Evolutionary conservation across 2,113 vertebrate species (phyloP), one percentile per base, ranked within the genome.

Genomic region (Theropithecus gelada): DNA sequence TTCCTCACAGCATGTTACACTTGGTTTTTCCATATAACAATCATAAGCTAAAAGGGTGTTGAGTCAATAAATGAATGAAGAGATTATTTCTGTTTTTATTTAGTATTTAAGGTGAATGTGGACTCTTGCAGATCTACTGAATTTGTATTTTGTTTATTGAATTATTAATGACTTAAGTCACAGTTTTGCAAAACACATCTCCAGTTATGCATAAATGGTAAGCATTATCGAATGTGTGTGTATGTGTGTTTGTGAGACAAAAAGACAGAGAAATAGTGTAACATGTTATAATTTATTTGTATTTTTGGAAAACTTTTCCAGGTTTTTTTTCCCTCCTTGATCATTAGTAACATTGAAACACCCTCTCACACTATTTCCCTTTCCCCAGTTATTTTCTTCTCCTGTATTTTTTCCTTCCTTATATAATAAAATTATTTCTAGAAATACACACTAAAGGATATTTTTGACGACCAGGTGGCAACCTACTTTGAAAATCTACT

Each of bases 351-450:
- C 16, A 84, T 0, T 72, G 23, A 72, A 76, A 61, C 48, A 70
- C 7, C 0, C 30, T 32, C 90, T 50, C 30, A n/a, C 10, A 11
- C 1, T 40, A 35, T 59, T 11, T 80, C 11, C 3, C 4, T 50
- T 48, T 6, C 30, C 27, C 13, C 22, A 85, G 8, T 64, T 73
- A 61, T n/a, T 68, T 2, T 59, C 59, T 66, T 73, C 8, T 52
- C 5, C 1, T 6, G 16, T 59, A 75, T 35, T 88, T 89, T 64
- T 83, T 27, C 32, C 30, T 61, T 93, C 14, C 2, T 79, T 72
- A 83, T 10, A 38, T 81, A 70, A 93, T 45, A 93, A 93, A 90
- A 92, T 73, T 38, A 78, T 27, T 92, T 93, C 59, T 57, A 81
- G 57, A 96, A 64, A 72, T 81, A 30, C 22, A 35, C 6, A 72